phyloP scores from a whole-genome alignment of 2,113 vertebrate species.

The Orthonyx spaldingii region DNA sequence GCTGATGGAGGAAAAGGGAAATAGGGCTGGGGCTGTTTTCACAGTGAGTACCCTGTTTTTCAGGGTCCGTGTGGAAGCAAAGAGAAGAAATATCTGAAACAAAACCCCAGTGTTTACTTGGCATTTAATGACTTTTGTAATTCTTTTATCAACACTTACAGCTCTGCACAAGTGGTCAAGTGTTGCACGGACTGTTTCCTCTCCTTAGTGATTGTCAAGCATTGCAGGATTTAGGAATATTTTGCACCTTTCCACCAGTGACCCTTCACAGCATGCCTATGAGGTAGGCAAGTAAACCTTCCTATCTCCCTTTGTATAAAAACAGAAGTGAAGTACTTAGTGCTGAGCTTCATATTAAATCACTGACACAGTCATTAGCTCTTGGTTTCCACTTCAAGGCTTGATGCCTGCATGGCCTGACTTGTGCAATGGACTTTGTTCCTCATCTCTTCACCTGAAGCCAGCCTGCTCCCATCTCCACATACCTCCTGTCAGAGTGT shows the following conservation, averaged over 20 bases:
- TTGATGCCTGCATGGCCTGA: background rate
- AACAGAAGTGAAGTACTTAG: background rate
- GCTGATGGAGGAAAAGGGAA: background rate
- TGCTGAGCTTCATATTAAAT: background rate
- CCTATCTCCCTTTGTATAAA: background rate
- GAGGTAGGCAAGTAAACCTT: background rate
- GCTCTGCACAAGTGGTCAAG: background rate
- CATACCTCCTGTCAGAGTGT: background rate
- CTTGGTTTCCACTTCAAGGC: background rate
- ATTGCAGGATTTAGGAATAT: background rate
- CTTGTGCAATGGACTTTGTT: background rate
- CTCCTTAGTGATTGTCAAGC: background rate
- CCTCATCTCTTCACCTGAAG: background rate
- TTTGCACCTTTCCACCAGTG: background rate
- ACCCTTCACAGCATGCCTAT: background rate
- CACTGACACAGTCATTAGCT: background rate
- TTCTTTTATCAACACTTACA: background rate
- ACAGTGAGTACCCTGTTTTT: background rate
- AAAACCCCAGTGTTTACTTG: background rate
- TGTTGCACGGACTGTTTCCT: background rate
- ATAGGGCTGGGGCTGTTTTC: background rate
- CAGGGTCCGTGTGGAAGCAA: background rate
- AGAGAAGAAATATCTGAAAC: background rate
- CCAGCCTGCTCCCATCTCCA: background rate
- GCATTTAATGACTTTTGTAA: background rate